Evolutionary conservation across 2,888 invertebrate genomes (phyloP).

Genomic region (Hoplodrina ambigua): DNA sequence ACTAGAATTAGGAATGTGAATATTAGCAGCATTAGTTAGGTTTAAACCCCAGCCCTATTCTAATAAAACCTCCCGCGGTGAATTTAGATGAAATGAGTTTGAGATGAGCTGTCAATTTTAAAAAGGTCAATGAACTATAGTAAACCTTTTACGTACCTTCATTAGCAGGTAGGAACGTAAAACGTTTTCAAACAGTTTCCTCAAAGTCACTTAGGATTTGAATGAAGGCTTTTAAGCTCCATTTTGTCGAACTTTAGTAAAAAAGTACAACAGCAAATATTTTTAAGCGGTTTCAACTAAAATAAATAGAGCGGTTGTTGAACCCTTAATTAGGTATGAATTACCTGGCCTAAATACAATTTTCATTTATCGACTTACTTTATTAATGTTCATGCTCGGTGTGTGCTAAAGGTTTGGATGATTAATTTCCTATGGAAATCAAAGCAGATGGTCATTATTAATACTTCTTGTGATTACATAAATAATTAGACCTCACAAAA

Average conservation of each 20-base stretch:
- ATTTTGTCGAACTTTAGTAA: background rate
- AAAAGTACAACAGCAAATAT: slow-evolving; percentile 12
- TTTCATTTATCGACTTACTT: background rate
- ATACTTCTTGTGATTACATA: too few species aligned
- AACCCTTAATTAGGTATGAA: slow-evolving; percentile 13
- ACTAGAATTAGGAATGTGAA: too few species aligned
- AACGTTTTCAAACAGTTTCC: slow-evolving; percentile 18
- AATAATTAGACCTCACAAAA: too few species aligned
- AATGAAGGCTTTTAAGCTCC: slow-evolving; percentile 13
- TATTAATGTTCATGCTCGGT: background rate
- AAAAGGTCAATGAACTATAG: slow-evolving; percentile 13
- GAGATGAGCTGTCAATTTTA: background rate
- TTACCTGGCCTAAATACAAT: slow-evolving; percentile 13
- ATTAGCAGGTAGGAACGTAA: background rate
- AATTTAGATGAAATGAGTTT: too few species aligned
- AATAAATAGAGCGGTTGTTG: slow-evolving; percentile 17
- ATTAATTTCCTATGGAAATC: too few species aligned
- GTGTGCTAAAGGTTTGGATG: background rate
- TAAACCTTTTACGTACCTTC: too few species aligned
- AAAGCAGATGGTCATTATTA: too few species aligned
- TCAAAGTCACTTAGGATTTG: background rate
- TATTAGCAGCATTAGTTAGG: too few species aligned
- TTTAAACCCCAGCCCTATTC: too few species aligned
- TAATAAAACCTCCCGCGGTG: too few species aligned
- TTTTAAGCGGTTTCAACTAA: background rate